Evolutionary conservation across 2,113 vertebrate species (phyloP), one percentile per base, ranked within the genome.

Genomic region (Alosa alosa): DNA sequence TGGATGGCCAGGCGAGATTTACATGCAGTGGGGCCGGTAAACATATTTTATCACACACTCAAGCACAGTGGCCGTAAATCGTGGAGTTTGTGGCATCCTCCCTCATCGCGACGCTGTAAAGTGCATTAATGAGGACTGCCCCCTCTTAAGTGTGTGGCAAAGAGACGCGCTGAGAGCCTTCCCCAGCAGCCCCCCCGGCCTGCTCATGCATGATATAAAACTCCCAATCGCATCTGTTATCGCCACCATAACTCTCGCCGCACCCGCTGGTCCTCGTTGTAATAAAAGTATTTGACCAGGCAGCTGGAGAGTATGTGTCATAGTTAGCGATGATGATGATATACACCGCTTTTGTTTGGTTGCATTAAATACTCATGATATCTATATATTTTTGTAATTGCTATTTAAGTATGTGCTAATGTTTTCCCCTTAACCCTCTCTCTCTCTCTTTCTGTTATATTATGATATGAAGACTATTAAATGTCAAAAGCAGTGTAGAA

Each of bases 31-130:
- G 47, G 81, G 87, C 85, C 50, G 64, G 88, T 89, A 89, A 90
- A 90, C 87, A 89, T 84, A 84, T 89, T 89, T 88, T 88, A 89
- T 88, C 86, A 87, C 87, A 87, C 82, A 87, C 86, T 87, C 72
- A 60, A 86, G 87, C 86, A 75, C 64, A 31, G 46, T 81, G 81
- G 55, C 84, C 60, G 81, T 89, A 89, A 90, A 90, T 90, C 87
- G 81, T 10, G 31, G 81, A 75, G 31, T 83, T 85, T 84, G 84
- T 52, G 44, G 85, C 87, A 82, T 86, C 85, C 20, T 68, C 85
- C 82, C 83, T 86, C 87, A 90, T 90, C 88, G 83, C 68, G 46
- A 57, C 81, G 52, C 68, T 46, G 87, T 87, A 83, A 90, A 86
- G 52, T 84, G 72, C 83, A 88, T 87, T 87, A 89, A 90, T 88